A percentile compares a stretch with the other conserved stretches of the same genome.
phyloP scores from a whole-genome alignment of 2,797 vertebrate species.

The Myotis daubentonii region DNA sequence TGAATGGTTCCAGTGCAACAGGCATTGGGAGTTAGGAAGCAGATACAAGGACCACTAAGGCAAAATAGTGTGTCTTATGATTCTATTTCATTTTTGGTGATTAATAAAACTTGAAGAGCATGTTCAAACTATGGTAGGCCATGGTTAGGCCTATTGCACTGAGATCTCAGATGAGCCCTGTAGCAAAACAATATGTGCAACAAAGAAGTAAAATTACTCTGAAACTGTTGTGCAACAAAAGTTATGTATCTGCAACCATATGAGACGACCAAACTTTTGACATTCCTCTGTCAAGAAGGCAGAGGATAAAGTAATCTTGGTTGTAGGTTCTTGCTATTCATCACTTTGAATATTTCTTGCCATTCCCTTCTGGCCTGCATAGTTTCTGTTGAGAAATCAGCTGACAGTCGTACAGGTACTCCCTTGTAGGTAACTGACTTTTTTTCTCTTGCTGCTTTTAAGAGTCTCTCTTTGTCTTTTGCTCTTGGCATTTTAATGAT shows the following conservation, averaged over 20 bases:
- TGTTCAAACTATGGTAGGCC: not conserved
- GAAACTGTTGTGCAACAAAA: not conserved
- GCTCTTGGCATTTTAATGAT: too few relatives aligned
- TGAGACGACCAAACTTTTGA: not conserved
- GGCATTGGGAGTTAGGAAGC: not conserved
- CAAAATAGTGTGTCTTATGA: not conserved
- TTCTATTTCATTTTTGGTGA: not conserved
- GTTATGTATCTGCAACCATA: not conserved
- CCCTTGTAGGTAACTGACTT: too few relatives aligned
- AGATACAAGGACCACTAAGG: not conserved
- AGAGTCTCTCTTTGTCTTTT: too few relatives aligned
- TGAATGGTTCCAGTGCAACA: not conserved
- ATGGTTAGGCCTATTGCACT: not conserved
- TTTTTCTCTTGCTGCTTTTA: too few relatives aligned
- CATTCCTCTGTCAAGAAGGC: not conserved
- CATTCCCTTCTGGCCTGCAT: too few relatives aligned
- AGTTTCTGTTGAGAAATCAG: too few relatives aligned
- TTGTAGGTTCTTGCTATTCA: too few relatives aligned
- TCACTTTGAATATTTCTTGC: too few relatives aligned
- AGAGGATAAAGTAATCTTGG: too few relatives aligned
- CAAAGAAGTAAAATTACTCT: not conserved
- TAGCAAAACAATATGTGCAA: not conserved
- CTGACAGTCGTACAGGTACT: too few relatives aligned
- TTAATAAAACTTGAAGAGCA: not conserved
- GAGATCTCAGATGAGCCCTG: not conserved